Conservation (phyloP, 2,113 vertebrate genomes). For the Rhizomys pruinosus region DNA sequence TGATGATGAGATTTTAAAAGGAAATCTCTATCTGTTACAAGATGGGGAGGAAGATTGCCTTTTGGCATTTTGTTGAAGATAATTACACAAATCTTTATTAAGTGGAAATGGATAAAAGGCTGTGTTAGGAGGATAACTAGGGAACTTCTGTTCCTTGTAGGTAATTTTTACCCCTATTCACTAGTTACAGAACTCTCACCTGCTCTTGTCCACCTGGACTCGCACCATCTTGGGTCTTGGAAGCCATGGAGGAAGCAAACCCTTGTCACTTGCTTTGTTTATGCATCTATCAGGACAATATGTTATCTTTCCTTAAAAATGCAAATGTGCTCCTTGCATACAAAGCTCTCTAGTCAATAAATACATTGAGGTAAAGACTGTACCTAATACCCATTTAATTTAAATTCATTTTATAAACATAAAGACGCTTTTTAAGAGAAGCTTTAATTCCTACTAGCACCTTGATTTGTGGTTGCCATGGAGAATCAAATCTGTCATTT, state of each 20-base stretch:
- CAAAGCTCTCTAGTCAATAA: conserved; percentile 89
- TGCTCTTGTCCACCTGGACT: conserved; percentile 85
- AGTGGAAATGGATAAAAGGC: conserved; percentile 80
- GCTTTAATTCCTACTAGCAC: conserved; percentile 93
- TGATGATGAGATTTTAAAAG: conserved; percentile 73
- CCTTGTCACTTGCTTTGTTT: conserved; percentile 90
- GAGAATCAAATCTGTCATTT: conserved; percentile 95
- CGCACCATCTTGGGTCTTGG: conserved; percentile 85
- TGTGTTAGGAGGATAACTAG: conserved; percentile 79
- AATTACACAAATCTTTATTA: conserved; percentile 85
- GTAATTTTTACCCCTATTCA: conserved; percentile 86
- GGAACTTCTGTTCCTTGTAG: conserved; percentile 80
- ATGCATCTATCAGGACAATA: conserved; percentile 90
- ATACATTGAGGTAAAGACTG: conserved; percentile 90
- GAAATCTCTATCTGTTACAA: conserved; percentile 53
- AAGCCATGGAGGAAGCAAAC: conserved; percentile 86
- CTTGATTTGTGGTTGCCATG: conserved; percentile 94
- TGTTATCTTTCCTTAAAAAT: conserved; percentile 90
- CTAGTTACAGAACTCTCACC: conserved; percentile 86
- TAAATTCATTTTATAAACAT: conserved; percentile 93
- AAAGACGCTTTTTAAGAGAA: conserved; percentile 92
- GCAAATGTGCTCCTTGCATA: conserved; percentile 84
- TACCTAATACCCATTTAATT: conserved; percentile 92
- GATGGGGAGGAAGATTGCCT: conserved; percentile 78
- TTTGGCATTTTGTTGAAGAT: conserved; percentile 84